A percentile compares a stretch with the other conserved stretches of the same genome.
These are phyloP conservation scores for Zaprionus tsacasi DNA, from an alignment of 1,140 invertebrate species.

Conservation along the genomic window DNA sequence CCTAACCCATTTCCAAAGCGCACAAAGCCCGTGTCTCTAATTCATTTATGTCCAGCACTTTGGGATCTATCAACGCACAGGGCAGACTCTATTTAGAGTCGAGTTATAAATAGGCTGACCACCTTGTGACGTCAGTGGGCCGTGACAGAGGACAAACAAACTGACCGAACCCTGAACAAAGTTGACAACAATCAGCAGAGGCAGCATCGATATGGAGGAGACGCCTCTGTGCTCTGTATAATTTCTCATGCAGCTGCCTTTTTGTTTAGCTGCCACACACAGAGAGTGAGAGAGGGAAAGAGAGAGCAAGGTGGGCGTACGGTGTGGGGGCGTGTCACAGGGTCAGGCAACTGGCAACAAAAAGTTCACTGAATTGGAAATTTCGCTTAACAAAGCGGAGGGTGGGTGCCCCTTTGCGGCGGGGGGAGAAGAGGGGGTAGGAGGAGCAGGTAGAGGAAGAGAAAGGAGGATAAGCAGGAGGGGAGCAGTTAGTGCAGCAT, in stretches of 20 bases:
- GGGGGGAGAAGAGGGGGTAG: no score
- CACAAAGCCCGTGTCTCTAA: slow-evolving; percentile 13
- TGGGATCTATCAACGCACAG: not conserved
- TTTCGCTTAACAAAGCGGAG: slow-evolving; percentile 65
- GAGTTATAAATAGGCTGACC: slow-evolving; percentile 9
- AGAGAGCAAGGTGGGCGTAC: not conserved
- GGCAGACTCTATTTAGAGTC: not conserved
- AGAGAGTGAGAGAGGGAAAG: not conserved
- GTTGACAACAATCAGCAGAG: not conserved
- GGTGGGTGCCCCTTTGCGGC: not conserved
- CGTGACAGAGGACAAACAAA: slow-evolving; percentile 14
- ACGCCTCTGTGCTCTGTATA: not conserved
- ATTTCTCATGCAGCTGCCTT: slow-evolving; percentile 21
- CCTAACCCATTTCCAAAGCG: not conserved
- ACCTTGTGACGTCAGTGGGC: slow-evolving; percentile 55
- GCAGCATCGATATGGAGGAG: not conserved
- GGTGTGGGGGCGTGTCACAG: slow-evolving; percentile 16
- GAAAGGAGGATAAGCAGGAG: not conserved
- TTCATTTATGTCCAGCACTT: slow-evolving; percentile 21
- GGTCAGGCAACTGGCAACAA: slow-evolving; percentile 58
- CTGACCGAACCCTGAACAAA: not conserved
- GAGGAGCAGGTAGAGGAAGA: not conserved
- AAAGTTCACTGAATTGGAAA: slow-evolving; percentile 82
- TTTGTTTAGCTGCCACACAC: slow-evolving; percentile 40
- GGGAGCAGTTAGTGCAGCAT: slow-evolving; percentile 29